These are phyloP conservation scores for Zootermopsis nevadensis DNA, from an alignment of 2,888 invertebrate genomes.

Conservation along the genomic window DNA sequence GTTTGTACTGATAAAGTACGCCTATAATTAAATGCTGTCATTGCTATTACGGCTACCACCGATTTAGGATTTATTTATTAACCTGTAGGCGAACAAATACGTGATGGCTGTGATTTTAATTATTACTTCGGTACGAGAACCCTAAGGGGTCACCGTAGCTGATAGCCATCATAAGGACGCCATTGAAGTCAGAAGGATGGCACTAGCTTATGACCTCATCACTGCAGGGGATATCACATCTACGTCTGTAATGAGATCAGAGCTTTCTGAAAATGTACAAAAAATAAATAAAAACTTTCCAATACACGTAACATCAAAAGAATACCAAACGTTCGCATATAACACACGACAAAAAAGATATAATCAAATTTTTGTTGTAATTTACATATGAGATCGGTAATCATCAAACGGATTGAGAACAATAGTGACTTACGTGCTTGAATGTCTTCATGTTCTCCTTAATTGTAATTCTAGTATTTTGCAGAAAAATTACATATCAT, in stretches of 20 bases:
- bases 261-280: conserved; percentile 43
- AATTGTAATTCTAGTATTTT: no score
- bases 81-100: not conserved
- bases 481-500: no score
- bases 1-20: no score
- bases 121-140: not conserved
- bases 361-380: conserved; percentile 52
- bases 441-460: no score
- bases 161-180: conserved; percentile 7
- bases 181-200: not conserved
- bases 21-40: no score
- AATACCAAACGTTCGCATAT: conserved; percentile 37
- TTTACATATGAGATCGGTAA: conserved; percentile 52
- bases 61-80: not conserved
- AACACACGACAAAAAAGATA: conserved; percentile 46
- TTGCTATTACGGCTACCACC: no score
- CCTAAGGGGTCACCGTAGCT: not conserved
- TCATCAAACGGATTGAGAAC: conserved; percentile 16
- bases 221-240: conserved; percentile 7
- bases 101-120: not conserved
- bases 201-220: not conserved
- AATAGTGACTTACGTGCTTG: not conserved
- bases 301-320: conserved; percentile 49
- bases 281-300: conserved; percentile 44
- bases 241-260: conserved; percentile 43